These are phyloP conservation scores for Neodiprion fabricii DNA, from an alignment of 1,140 invertebrate species.

Conservation along the genomic window DNA sequence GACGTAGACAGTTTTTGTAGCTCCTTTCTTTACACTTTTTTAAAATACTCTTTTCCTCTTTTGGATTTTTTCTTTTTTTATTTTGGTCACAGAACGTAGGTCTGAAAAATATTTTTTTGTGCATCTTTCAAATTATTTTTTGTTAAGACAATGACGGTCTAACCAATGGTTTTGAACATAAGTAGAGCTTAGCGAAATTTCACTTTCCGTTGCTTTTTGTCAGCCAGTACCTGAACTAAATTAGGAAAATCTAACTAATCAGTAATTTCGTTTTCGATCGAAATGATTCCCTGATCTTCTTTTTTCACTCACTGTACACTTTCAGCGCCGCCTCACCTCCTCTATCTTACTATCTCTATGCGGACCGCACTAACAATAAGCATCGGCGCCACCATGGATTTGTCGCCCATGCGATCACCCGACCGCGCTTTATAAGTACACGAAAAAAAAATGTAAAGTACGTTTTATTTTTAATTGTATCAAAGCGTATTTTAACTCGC, in stretches of 20 bases:
- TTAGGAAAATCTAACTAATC: neutral
- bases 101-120: neutral
- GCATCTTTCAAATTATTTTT: neutral
- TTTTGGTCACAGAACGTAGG: neutral
- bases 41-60: neutral
- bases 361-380: too few species aligned
- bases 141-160: neutral
- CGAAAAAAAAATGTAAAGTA: too few species aligned
- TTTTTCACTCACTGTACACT: too few species aligned
- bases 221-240: neutral
- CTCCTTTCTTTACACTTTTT: neutral
- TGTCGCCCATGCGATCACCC: too few species aligned
- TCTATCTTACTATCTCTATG: too few species aligned
- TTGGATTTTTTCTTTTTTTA: neutral
- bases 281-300: neutral
- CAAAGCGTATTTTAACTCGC: too few species aligned
- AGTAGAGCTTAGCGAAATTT: neutral
- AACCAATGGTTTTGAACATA: neutral
- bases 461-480: too few species aligned
- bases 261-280: conserved; percentile 31
- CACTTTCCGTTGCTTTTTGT: conserved; percentile 9
- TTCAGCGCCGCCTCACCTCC: neutral
- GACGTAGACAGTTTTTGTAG: conserved; percentile 1
- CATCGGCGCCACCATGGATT: too few species aligned
- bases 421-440: too few species aligned